Evolutionary conservation across 2,113 vertebrate species (phyloP).

Genomic region (Ochotona curzoniae): DNA sequence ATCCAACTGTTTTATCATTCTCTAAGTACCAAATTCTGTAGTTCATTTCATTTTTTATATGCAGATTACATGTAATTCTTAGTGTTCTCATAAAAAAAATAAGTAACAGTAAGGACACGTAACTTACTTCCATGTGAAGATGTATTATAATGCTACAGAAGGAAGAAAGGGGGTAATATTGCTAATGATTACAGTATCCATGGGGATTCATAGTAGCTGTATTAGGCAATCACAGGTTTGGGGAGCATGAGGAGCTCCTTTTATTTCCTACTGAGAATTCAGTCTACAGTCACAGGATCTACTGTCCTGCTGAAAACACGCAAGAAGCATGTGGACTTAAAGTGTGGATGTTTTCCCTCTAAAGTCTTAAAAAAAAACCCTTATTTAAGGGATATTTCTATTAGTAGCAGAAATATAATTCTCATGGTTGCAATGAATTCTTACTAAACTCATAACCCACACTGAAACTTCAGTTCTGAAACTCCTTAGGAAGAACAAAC

Average conservation of each 20-base stretch:
- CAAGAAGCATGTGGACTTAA: background rate
- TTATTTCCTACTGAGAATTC: background rate
- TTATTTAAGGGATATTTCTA: background rate
- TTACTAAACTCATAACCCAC: background rate
- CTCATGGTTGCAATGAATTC: background rate
- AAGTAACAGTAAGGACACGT: background rate
- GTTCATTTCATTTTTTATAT: background rate
- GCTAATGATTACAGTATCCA: background rate
- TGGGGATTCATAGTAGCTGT: background rate
- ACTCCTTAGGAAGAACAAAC: conserved; percentile 35
- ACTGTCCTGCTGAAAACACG: background rate
- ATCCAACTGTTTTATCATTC: background rate
- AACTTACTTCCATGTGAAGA: background rate
- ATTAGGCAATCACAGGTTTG: background rate
- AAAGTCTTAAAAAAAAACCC: conserved; percentile 23
- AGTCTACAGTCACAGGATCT: background rate
- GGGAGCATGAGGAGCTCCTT: background rate
- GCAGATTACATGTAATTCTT: background rate
- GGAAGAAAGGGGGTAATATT: background rate
- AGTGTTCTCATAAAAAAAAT: background rate
- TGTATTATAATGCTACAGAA: background rate
- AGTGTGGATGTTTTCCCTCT: background rate
- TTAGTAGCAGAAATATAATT: background rate
- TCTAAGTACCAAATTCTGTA: background rate
- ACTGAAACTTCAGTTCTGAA: conserved; percentile 41